Base-by-base conservation (phyloP, 2,888 invertebrate species). In the Minunthozetes semirufus region DNA sequence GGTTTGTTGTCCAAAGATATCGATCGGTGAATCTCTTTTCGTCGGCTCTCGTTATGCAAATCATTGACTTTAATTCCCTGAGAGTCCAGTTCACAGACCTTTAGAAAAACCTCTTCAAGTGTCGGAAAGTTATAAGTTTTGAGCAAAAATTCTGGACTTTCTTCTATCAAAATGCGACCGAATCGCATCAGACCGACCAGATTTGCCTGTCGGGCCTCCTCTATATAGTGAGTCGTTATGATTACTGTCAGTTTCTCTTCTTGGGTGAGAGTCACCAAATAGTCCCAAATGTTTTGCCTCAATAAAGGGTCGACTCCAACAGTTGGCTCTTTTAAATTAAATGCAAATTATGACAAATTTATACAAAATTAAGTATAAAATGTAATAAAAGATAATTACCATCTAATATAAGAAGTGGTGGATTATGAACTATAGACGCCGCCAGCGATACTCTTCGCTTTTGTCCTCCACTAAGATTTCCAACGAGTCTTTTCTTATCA, bases 211-310 rank as follows among this genome's bases (percentile, higher is more conserved):
- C 82, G 78, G 29, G 95, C 94, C 85, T 96, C 95, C 83, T 95
- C 95, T 77, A 95, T 94, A 81, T 95, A 95, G 88, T 95, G 92
- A 82, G 95, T 92, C 79, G 95, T 95, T 75, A 95, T 93, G 76
- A 95, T 93, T 79, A 95, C 94, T 25, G 95, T 95, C 84, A 93
- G 94, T 83, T 91, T 90, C 53, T 92, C 91, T 78, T 90, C 90
- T 84, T 91, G 90, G 79, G 94, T 92, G 81, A 95, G 91, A 81
- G 92, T 89, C 76, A 94, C 90, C 82, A 95, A 86, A 82, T 95
- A 93, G 80, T 92, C 92, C 95, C 95, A 95, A 82, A 95, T 95
- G 83, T 33, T 19, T 78, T 82, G 81, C 78, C 84, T 79, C 8
- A 84, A 80, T 5, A 84, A 73, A 0, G 84, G 84, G 78, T 84